Base-by-base conservation (phyloP, 2,888 invertebrate genomes). In the Adela reaumurella region DNA sequence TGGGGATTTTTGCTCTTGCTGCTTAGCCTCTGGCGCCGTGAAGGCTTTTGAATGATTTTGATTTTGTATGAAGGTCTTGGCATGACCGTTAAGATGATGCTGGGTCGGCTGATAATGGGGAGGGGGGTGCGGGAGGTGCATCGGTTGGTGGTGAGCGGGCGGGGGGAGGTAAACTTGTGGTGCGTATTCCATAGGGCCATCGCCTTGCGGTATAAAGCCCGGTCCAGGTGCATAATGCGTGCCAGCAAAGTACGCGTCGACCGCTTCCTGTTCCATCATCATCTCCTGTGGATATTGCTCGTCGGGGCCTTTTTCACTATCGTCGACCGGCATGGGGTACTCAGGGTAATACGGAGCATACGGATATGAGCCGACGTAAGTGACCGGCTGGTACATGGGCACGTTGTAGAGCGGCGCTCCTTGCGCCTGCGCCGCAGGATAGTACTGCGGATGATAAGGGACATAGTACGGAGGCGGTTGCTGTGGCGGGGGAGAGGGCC, bases 321-420 rank as follows among this genome's bases (percentile, higher is more conserved):
- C 60, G 48, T 79, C 79, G 1, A 78, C 74, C 2, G 74, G 70
- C 54, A 79, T 65, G 2, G 70, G 70, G 51, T 79, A 79, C 17
- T 79, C 80, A 0, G 65, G 71, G 51, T 79, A 76, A 54, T 78
- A 78, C 1, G 71, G 69, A n/a, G 76, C 73, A 56, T 79, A 79
- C 1, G 77, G 64, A 51, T 78, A 79, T 1, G 74, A 70, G 1
- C 74, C 72, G n/a, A 56, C 19, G 52, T 80, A 79, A 1, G 78
- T 67, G 6, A 79, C 58, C 0, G 77, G 80, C 55, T 78, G 79
- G 58, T 79, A 80, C 50, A 80, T 62, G 1, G 81, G 81, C n/a
- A 81, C 58, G 52, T 81, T 76, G 59, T 80, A 81, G 4, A 81
- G 60, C 0, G 81, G 81, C 2, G 81, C 77, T 5, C 81, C 81